Evolutionary conservation across 2,797 vertebrate genomes (phyloP).

Genomic region (Neosilurus hyrtlii): DNA sequence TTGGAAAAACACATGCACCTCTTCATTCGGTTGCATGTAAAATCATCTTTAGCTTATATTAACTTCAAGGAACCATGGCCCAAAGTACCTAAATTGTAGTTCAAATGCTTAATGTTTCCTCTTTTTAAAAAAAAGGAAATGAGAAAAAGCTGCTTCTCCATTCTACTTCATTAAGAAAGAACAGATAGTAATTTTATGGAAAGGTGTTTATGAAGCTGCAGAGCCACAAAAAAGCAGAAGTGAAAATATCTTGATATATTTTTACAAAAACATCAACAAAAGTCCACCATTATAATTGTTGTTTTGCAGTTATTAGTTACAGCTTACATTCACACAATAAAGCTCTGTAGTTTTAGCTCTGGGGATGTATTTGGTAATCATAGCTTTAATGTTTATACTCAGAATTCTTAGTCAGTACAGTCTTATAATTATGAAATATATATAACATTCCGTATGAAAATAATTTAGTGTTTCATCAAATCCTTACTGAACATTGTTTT

Average conservation of each 20-base stretch:
- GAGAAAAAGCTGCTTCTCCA: background rate
- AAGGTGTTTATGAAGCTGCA: background rate
- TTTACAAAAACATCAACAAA: background rate
- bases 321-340: background rate
- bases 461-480: background rate
- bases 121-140: background rate
- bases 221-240: conserved; percentile 1
- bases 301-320: background rate
- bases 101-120: background rate
- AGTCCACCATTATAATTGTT: background rate
- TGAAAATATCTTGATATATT: background rate
- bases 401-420: background rate
- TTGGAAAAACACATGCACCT: background rate
- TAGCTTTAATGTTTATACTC: background rate
- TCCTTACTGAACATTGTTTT: background rate
- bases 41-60: background rate
- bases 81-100: background rate
- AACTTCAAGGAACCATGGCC: background rate
- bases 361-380: background rate
- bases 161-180: background rate
- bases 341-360: background rate
- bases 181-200: background rate
- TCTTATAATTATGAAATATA: no score
- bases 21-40: background rate
- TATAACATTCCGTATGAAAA: background rate